Conservation (phyloP, 2,797 vertebrate species). For the Galagoides demidoff region DNA sequence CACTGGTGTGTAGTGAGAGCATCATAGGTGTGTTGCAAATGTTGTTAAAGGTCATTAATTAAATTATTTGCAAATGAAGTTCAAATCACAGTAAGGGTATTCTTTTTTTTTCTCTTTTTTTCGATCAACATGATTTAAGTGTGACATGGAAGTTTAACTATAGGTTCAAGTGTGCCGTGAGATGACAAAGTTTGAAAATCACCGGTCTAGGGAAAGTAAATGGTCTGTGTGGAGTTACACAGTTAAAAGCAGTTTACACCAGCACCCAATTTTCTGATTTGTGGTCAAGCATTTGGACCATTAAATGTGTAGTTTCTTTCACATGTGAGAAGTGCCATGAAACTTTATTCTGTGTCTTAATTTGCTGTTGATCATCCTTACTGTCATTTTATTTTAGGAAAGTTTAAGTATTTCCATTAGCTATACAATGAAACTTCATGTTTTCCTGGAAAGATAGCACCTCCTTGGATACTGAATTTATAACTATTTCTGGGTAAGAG, state of each 20-base stretch:
- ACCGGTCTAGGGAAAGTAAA: neutral
- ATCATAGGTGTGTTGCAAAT: no score
- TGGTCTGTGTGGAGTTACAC: neutral
- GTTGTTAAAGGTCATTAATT: no score
- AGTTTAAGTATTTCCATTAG: neutral
- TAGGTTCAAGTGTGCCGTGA: no score
- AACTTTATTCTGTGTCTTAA: neutral
- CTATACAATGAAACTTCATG: neutral
- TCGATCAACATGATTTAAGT: no score
- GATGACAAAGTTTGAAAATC: no score
- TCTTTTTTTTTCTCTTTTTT: no score
- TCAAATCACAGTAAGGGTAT: no score
- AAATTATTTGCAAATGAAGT: no score
- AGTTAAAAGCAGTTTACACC: neutral
- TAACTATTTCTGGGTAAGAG: neutral
- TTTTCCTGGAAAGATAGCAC: slow-evolving; percentile 1
- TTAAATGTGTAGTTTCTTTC: neutral
- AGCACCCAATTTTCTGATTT: slow-evolving; percentile 1
- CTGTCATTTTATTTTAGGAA: slow-evolving; percentile 10
- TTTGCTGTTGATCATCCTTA: neutral
- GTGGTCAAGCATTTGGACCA: neutral
- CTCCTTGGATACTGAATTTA: neutral
- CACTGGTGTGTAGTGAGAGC: no score
- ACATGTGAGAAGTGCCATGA: neutral
- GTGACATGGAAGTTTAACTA: no score